phyloP scores from a whole-genome alignment of 2,113 vertebrate species.

The Stictonetta naevosa region DNA sequence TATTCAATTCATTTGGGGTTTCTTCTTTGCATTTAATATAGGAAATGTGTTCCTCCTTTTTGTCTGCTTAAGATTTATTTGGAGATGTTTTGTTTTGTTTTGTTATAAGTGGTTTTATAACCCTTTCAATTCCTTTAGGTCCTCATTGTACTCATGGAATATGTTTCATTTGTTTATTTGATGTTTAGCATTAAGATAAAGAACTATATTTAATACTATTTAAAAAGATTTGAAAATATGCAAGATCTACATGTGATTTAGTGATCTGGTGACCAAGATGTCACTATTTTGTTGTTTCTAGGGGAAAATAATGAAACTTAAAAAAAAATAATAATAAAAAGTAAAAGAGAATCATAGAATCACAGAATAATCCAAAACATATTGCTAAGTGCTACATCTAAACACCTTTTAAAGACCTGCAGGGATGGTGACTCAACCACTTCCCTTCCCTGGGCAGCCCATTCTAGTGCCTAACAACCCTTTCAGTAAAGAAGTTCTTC shows the following conservation, averaged over 20 bases:
- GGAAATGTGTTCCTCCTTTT: background rate
- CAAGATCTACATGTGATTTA: background rate
- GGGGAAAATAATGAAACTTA: background rate
- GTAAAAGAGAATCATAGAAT: no score
- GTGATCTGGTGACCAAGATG: background rate
- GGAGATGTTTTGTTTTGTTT: no score
- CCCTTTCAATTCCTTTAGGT: background rate
- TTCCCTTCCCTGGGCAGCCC: no score
- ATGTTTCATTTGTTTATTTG: background rate
- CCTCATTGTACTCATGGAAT: rapidly evolving
- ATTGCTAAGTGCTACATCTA: no score
- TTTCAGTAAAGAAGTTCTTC: no score
- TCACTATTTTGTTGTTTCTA: background rate
- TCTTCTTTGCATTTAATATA: background rate
- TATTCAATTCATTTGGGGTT: background rate
- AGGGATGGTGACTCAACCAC: no score
- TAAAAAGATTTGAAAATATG: background rate
- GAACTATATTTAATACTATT: background rate
- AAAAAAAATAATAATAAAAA: background rate
- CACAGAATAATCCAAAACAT: no score
- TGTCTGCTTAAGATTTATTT: background rate
- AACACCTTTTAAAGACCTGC: no score
- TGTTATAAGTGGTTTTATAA: background rate
- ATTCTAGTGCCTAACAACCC: no score
- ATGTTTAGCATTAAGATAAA: background rate